Evolutionary conservation across 1,140 invertebrate genomes (phyloP).

Genomic region (Pogonognathellus flavescens): DNA sequence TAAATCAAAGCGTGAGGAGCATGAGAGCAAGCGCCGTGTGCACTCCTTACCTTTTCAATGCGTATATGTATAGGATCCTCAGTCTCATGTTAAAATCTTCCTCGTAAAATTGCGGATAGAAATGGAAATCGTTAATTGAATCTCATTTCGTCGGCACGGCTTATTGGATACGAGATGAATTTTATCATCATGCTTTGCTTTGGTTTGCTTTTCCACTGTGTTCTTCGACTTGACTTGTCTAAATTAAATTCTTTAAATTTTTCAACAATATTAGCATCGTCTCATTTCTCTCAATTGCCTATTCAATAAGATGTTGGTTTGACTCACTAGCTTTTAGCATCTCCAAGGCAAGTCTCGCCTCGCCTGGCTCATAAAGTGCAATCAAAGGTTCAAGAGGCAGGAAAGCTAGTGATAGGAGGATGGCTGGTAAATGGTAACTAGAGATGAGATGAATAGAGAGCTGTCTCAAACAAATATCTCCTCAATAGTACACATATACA

Average conservation of each 20-base stretch:
- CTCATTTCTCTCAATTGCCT: conserved; percentile 9
- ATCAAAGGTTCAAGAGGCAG: conserved; percentile 48
- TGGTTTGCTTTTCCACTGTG: not conserved
- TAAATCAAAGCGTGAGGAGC: conserved; percentile 28
- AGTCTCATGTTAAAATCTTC: not conserved
- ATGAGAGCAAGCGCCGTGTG: not conserved
- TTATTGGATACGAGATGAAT: not conserved
- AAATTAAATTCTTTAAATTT: conserved; percentile 16
- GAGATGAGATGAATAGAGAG: conserved; percentile 4
- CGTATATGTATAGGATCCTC: not conserved
- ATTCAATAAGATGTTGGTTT: conserved; percentile 15
- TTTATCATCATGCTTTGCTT: not conserved
- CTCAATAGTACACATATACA: conserved; percentile 2
- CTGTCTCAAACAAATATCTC: not conserved
- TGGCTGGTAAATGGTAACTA: conserved; percentile 10
- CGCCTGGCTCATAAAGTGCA: conserved; percentile 54
- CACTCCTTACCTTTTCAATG: conserved; percentile 9
- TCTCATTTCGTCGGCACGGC: conserved; percentile 14
- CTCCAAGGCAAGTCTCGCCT: not conserved
- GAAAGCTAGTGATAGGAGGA: conserved; percentile 19
- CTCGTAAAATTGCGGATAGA: conserved; percentile 42
- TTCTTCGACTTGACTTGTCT: not conserved
- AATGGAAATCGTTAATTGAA: conserved; percentile 47
- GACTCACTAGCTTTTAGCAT: conserved; percentile 24
- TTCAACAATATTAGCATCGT: conserved; percentile 33